Percentiles rank a stretch among this genome's conserved stretches.
Evolutionary conservation across 2,888 invertebrate genomes (phyloP).

Genomic region (Lycophotia porphyrea): DNA sequence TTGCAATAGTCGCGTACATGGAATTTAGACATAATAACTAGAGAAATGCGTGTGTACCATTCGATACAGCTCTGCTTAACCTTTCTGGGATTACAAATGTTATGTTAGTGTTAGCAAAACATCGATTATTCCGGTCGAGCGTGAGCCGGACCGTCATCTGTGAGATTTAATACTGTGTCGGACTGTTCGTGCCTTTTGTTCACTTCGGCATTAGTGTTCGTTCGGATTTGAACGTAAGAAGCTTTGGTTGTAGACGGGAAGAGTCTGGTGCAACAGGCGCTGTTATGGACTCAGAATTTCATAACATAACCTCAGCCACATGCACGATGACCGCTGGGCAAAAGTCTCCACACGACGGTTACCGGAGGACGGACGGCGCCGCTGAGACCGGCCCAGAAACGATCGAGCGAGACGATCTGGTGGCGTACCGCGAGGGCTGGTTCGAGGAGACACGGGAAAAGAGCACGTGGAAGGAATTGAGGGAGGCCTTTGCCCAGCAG

Average conservation of each 20-base stretch:
- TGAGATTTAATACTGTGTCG: constrained; percentile 24
- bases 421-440: too few relatives aligned
- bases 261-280: neutral
- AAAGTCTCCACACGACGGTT: too few relatives aligned
- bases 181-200: constrained; percentile 7
- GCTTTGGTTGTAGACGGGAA: neutral
- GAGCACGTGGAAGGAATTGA: too few relatives aligned
- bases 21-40: neutral
- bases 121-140: constrained; percentile 30
- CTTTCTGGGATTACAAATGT: neutral
- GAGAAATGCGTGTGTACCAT: neutral
- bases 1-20: neutral
- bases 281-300: neutral
- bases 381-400: too few relatives aligned
- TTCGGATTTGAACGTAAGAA: constrained; percentile 16
- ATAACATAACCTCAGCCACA: too few relatives aligned
- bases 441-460: too few relatives aligned
- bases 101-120: constrained; percentile 18
- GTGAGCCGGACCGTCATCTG: constrained; percentile 3
- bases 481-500: too few relatives aligned
- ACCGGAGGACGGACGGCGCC: too few relatives aligned
- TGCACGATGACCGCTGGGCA: too few relatives aligned
- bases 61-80: neutral
- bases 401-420: too few relatives aligned
- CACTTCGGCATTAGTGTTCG: neutral